Evolutionary conservation across 1,140 invertebrate species (phyloP).

Genomic region (Anastrepha obliqua): DNA sequence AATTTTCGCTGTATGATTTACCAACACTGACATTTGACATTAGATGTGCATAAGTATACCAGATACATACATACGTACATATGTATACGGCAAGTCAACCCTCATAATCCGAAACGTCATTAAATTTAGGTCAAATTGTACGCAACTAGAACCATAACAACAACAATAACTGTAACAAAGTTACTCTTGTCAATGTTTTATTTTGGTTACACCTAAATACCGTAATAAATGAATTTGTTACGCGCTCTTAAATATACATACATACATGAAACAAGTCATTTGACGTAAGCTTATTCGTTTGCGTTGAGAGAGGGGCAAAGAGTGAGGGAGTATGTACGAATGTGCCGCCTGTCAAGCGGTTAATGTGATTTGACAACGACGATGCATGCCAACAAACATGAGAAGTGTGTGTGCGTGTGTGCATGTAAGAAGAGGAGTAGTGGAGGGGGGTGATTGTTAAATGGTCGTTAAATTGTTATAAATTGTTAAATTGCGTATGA

Average conservation of each 20-base stretch:
- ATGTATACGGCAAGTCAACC: neutral
- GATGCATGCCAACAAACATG: conserved; percentile 24
- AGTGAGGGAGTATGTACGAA: neutral
- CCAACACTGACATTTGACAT: conserved; percentile 51
- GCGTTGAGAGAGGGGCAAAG: neutral
- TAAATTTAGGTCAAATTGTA: conserved; percentile 45
- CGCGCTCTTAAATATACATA: conserved; percentile 47
- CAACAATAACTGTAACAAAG: neutral
- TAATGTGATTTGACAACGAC: conserved; percentile 40
- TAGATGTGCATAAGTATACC: neutral
- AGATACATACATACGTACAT: neutral
- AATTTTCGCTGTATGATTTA: conserved; percentile 4
- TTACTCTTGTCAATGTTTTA: conserved; percentile 38
- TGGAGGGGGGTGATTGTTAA: neutral
- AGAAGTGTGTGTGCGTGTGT: neutral
- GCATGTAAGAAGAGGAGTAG: neutral
- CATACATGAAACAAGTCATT: conserved; percentile 19
- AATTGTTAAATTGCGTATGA: conserved; percentile 46
- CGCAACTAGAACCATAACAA: neutral
- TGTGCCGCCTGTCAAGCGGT: conserved; percentile 27
- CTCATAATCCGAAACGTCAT: conserved; percentile 28
- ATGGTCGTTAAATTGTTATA: conserved; percentile 50
- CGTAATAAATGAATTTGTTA: conserved; percentile 51
- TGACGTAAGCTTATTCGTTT: neutral
- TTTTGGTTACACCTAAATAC: conserved; percentile 50